These are phyloP conservation scores for Cryptophagus acutangulus DNA, from an alignment of 2,888 invertebrate genomes.

Conservation along the genomic window DNA sequence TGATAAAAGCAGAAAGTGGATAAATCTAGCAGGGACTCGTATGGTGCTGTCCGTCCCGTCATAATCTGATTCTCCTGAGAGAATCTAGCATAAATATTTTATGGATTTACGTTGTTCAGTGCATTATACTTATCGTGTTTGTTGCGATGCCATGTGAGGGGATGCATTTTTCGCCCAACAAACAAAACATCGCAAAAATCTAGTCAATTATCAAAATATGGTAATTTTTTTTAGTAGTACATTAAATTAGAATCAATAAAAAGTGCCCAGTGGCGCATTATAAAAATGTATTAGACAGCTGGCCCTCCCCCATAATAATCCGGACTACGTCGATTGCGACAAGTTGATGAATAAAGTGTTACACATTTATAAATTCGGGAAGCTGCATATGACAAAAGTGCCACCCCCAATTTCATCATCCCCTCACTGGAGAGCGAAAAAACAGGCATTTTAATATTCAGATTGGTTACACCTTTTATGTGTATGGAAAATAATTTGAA, in stretches of 20 bases:
- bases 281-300: constrained; percentile 45
- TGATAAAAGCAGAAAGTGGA: too few species aligned
- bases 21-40: too few species aligned
- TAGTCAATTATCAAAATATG: too few species aligned
- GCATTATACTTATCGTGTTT: constrained; percentile 50
- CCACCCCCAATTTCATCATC: constrained; percentile 26
- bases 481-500: constrained; percentile 49
- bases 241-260: constrained; percentile 35
- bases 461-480: constrained; percentile 51
- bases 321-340: constrained; percentile 28
- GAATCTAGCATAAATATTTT: constrained; percentile 47
- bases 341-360: constrained; percentile 47
- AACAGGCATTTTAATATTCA: constrained; percentile 47
- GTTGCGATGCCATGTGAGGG: constrained; percentile 34
- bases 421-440: neutral
- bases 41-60: constrained; percentile 38
- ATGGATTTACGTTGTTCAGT: constrained; percentile 50
- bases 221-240: too few species aligned
- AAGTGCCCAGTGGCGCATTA: constrained; percentile 32
- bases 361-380: constrained; percentile 48
- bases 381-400: constrained; percentile 46
- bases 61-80: constrained; percentile 48
- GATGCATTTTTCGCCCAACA: constrained; percentile 14
- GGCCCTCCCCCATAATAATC: constrained; percentile 47
- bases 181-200: too few species aligned